Evolutionary conservation across 2,113 vertebrate species (phyloP).

Genomic region (Genyomyrus donnyi): DNA sequence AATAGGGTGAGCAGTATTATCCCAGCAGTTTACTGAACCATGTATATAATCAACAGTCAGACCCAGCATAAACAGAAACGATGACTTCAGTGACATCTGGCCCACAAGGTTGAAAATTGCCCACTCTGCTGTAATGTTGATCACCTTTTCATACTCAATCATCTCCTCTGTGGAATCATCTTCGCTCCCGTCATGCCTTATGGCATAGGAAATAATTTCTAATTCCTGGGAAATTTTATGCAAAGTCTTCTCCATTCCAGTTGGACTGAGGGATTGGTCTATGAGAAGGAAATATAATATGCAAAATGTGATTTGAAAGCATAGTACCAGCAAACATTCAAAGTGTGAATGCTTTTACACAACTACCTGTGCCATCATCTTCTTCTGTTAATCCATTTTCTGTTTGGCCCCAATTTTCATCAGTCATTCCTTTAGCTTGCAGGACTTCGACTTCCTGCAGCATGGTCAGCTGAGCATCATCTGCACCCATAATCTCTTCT

Average conservation of each 20-base stretch:
- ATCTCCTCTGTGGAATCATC: slow-evolving; percentile 31
- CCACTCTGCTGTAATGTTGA: slow-evolving; percentile 14
- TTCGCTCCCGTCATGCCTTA: slow-evolving; percentile 36
- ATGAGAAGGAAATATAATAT: slow-evolving; percentile 3
- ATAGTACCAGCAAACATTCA: background rate
- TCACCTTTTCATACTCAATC: slow-evolving; percentile 58
- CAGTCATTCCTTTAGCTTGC: slow-evolving; percentile 41
- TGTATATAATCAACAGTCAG: background rate
- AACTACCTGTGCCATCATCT: slow-evolving; percentile 50
- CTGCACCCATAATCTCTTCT: slow-evolving; percentile 32
- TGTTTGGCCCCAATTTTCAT: slow-evolving; percentile 29
- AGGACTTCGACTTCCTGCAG: slow-evolving; percentile 28
- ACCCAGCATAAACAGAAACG: background rate
- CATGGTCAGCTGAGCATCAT: slow-evolving; percentile 32
- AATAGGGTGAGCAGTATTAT: background rate
- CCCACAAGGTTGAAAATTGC: background rate
- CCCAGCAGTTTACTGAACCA: background rate
- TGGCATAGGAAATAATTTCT: slow-evolving; percentile 41
- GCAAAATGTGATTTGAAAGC: background rate
- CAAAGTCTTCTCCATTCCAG: slow-evolving; percentile 46
- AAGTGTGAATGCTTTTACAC: background rate
- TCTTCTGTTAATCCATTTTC: slow-evolving; percentile 17
- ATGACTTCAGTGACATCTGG: background rate
- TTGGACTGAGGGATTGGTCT: slow-evolving; percentile 50
- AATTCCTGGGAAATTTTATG: slow-evolving; percentile 13